A percentile compares a stretch with the other conserved stretches of the same genome.
These are phyloP conservation scores for Nannoperca australis DNA, from an alignment of 2,797 vertebrate species.

Conservation along the genomic window DNA sequence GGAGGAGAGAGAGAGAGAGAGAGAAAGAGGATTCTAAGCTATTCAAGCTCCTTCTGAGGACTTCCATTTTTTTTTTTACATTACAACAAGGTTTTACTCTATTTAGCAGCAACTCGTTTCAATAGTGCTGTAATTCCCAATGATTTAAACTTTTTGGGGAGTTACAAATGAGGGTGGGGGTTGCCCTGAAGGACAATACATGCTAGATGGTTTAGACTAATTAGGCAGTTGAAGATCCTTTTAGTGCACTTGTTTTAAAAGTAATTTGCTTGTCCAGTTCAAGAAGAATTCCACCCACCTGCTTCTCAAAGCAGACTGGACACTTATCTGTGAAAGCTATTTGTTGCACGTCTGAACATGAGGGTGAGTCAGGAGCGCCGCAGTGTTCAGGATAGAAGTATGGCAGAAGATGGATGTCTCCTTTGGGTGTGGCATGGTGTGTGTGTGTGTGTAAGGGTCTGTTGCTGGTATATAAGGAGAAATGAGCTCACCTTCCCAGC, in stretches of 20 bases:
- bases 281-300: slow-evolving; percentile 1
- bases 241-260: background rate
- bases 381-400: slow-evolving; percentile 20
- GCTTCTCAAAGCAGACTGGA: background rate
- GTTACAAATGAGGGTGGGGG: too few species aligned
- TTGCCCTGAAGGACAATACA: background rate
- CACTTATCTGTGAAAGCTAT: slow-evolving; percentile 19
- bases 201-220: background rate
- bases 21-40: slow-evolving; percentile 5
- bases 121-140: background rate
- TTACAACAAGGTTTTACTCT: background rate
- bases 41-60: slow-evolving; percentile 30
- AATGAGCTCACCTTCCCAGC: slow-evolving; percentile 94
- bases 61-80: slow-evolving; percentile 12
- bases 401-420: slow-evolving; percentile 51
- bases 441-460: slow-evolving; percentile 1
- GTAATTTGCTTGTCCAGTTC: background rate
- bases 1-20: background rate
- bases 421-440: slow-evolving; percentile 42
- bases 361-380: slow-evolving; percentile 14
- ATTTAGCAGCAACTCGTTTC: background rate
- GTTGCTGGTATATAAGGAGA: slow-evolving; percentile 54
- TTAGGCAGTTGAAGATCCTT: background rate
- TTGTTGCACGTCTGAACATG: slow-evolving; percentile 7
- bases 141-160: background rate